A percentile compares a stretch with the other conserved stretches of the same genome.
Conservation (phyloP, 2,888 invertebrate species). For the Drosophila mayaguana region DNA sequence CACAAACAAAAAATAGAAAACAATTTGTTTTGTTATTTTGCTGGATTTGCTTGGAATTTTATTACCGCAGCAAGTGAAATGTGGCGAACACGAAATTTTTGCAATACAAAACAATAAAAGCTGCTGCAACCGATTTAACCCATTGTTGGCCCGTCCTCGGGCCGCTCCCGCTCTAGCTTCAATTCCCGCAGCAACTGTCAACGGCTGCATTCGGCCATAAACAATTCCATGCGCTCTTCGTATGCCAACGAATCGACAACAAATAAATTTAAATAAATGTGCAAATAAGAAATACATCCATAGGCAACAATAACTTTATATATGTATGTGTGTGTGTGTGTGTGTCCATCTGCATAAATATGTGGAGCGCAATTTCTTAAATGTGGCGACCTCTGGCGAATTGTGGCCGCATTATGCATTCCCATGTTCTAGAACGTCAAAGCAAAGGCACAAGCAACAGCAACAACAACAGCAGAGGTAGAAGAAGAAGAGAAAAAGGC, state of each 20-base stretch:
- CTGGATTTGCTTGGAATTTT: constrained; percentile 59
- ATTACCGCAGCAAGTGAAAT: constrained; percentile 40
- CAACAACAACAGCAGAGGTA: background rate
- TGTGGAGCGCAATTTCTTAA: constrained; percentile 40
- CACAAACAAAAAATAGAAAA: constrained; percentile 36
- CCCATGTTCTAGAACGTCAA: constrained; percentile 53
- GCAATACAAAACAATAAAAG: constrained; percentile 21
- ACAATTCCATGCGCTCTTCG: constrained; percentile 25
- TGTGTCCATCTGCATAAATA: background rate
- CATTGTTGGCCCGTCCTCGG: constrained; percentile 17
- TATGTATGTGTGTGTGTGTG: background rate
- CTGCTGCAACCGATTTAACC: constrained; percentile 29
- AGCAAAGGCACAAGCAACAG: constrained; percentile 10
- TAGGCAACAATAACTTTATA: background rate
- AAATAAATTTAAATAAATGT: constrained; percentile 60
- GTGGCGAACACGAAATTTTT: constrained; percentile 15
- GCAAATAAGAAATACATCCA: constrained; percentile 21
- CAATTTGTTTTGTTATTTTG: constrained; percentile 50
- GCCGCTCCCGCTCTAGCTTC: background rate
- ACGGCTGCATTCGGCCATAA: constrained; percentile 28
- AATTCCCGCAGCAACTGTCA: constrained; percentile 8
- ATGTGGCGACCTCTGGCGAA: constrained; percentile 39
- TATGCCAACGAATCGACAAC: constrained; percentile 36
- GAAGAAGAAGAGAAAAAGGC: constrained; percentile 12
- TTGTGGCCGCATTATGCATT: constrained; percentile 64